Base-by-base conservation (phyloP, 2,888 invertebrate species). In the Andrena chrysosceles region DNA sequence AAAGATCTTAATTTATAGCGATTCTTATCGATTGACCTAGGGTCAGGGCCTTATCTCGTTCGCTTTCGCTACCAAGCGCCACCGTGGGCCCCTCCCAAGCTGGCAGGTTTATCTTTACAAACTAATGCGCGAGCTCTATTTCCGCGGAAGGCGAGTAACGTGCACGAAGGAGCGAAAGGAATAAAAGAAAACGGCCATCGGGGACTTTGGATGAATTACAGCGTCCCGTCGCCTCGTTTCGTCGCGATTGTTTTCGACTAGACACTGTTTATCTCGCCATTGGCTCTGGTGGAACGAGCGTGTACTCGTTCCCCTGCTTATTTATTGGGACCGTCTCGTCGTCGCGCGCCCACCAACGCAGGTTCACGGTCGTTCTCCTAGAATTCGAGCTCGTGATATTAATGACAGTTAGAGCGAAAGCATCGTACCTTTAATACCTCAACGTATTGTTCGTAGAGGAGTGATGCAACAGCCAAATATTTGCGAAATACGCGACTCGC, bases 171-270 rank as follows among this genome's bases (percentile, higher is more conserved):
- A 70, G 42, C 31, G 64, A 54, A 71, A 56, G 62, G 75, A 81
- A 63, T 16, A 48, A 42, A 73, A 42, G 59, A 35, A 66, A 60
- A 20, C 13, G 52, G 60, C 31, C 33, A 68, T 66, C 63, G 63
- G 81, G 26, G 20, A 81, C 64, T 64, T 67, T 3, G 60, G 70
- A 88, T 90, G 84, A 90, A 84, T 89, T 85, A 87, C 84, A 73
- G 84, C 79, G 84, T 81, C 72, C 64, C 79, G 31, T 66, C 81
- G 72, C 67, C 56, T 76, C 76, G 78, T 81, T 79, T 78, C 70
- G 72, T 83, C 70, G 81, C 84, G 85, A 91, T 91, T 90, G 88
- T 91, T 90, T 90, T 88, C 90, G 89, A 87, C 88, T 87, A 89
- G 90, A 89, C 88, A 78, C 70, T 71, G 81, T 82, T 85, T 82